Conservation (phyloP, 1,140 invertebrate genomes). For the Harpegnathos saltator region DNA sequence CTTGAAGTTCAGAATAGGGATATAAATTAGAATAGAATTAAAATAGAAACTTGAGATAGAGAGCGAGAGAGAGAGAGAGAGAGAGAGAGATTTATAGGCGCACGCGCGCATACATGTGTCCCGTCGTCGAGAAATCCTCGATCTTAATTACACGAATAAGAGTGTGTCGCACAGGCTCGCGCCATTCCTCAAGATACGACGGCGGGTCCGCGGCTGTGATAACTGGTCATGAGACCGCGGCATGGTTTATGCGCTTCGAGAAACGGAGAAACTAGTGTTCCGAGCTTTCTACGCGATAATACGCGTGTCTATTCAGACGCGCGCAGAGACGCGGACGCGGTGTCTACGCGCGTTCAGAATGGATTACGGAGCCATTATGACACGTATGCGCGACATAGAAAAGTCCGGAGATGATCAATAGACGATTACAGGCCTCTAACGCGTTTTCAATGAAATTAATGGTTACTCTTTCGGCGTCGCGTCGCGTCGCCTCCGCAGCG, state of each 20-base stretch:
- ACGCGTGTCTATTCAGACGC: neutral
- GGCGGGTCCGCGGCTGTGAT: too few species aligned
- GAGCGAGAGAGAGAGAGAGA: too few species aligned
- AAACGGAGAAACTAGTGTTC: slow-evolving; percentile 12
- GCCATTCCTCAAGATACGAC: too few species aligned
- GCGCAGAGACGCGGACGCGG: neutral
- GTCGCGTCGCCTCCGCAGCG: slow-evolving; percentile 26
- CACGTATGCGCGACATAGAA: slow-evolving; percentile 11
- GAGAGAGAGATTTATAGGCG: too few species aligned
- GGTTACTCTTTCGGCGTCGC: slow-evolving; percentile 50
- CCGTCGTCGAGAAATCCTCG: too few species aligned
- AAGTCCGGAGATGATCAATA: slow-evolving; percentile 45
- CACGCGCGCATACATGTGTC: too few species aligned
- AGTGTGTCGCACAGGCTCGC: too few species aligned
- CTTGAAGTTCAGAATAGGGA: too few species aligned
- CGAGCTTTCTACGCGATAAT: slow-evolving; percentile 24
- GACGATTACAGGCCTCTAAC: slow-evolving; percentile 44
- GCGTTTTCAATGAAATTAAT: slow-evolving; percentile 61
- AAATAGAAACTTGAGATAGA: too few species aligned
- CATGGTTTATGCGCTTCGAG: neutral
- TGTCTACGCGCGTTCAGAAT: neutral
- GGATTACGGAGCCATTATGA: slow-evolving; percentile 15
- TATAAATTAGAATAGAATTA: too few species aligned
- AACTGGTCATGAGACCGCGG: too few species aligned
- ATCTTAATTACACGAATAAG: too few species aligned